These are phyloP conservation scores for Boulengeromyrus knoepffleri DNA, from an alignment of 2,113 vertebrate genomes.

Conservation along the genomic window DNA sequence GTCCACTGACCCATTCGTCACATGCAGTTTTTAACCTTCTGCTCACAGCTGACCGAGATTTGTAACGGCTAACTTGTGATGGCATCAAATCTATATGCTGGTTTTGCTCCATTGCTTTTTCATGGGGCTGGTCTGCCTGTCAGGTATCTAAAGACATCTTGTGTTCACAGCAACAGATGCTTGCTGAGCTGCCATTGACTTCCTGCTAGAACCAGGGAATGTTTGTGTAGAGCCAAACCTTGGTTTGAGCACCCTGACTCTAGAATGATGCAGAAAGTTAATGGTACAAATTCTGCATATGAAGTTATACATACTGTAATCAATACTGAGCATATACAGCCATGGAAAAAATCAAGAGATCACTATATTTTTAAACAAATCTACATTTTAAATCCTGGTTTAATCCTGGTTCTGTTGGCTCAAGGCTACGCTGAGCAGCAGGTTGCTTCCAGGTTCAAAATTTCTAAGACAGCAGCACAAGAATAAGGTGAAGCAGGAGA, in stretches of 20 bases:
- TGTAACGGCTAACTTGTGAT: slow-evolving; percentile 20
- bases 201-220: not conserved
- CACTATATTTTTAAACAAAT: too few relatives aligned
- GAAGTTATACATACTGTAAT: not conserved
- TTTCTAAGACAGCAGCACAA: too few relatives aligned
- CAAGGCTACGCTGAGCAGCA: too few relatives aligned
- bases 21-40: slow-evolving; percentile 22
- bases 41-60: slow-evolving; percentile 20
- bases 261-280: not conserved
- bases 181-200: not conserved
- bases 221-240: not conserved
- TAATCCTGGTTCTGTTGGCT: too few relatives aligned
- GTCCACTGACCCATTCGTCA: slow-evolving; percentile 12
- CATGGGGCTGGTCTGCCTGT: not conserved
- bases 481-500: too few relatives aligned
- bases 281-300: not conserved
- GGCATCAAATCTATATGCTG: slow-evolving; percentile 27
- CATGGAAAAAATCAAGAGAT: too few relatives aligned
- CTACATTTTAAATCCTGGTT: too few relatives aligned
- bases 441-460: too few relatives aligned
- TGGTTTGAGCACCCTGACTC: not conserved
- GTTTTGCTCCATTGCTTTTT: slow-evolving; percentile 12
- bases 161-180: not conserved
- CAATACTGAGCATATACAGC: not conserved
- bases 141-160: not conserved